A percentile compares a stretch with the other conserved stretches of the same genome.
Evolutionary conservation across 2,888 invertebrate genomes (phyloP).

Genomic region (Sericinus montela): DNA sequence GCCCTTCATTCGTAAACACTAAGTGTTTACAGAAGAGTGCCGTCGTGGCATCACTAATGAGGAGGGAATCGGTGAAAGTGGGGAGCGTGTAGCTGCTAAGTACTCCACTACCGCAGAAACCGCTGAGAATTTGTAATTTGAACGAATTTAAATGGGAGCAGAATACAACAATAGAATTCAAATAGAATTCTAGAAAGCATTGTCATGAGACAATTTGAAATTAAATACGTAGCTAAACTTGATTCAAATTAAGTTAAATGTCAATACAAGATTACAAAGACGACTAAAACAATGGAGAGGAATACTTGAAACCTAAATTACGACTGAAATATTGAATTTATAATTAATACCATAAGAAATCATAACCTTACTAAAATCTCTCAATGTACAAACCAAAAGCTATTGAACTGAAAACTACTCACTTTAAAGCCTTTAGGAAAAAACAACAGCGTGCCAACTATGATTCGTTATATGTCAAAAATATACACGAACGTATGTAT

Average conservation of each 20-base stretch:
- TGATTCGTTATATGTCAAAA: slow-evolving; percentile 15
- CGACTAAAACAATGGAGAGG: no score
- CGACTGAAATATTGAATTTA: no score
- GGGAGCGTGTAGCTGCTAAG: slow-evolving; percentile 43
- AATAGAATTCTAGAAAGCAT: neutral
- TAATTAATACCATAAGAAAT: no score
- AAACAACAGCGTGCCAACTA: neutral
- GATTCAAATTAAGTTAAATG: no score
- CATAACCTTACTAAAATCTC: no score
- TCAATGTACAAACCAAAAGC: no score
- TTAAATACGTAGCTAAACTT: no score
- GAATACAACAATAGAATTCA: neutral
- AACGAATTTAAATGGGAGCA: slow-evolving; percentile 15
- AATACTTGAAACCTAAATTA: no score
- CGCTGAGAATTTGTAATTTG: slow-evolving; percentile 10
- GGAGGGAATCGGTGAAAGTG: slow-evolving; percentile 60
- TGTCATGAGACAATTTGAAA: neutral
- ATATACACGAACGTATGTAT: neutral
- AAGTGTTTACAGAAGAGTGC: slow-evolving; percentile 62
- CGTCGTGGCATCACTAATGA: slow-evolving; percentile 65
- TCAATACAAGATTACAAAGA: no score
- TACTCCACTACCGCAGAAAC: slow-evolving; percentile 20
- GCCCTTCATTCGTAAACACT: slow-evolving; percentile 57
- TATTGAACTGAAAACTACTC: no score
- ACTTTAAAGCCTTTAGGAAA: neutral